Evolutionary conservation across 2,797 vertebrate genomes (phyloP), one percentile per base, ranked within the genome.

Genomic region (Macrochelys suwanniensis): DNA sequence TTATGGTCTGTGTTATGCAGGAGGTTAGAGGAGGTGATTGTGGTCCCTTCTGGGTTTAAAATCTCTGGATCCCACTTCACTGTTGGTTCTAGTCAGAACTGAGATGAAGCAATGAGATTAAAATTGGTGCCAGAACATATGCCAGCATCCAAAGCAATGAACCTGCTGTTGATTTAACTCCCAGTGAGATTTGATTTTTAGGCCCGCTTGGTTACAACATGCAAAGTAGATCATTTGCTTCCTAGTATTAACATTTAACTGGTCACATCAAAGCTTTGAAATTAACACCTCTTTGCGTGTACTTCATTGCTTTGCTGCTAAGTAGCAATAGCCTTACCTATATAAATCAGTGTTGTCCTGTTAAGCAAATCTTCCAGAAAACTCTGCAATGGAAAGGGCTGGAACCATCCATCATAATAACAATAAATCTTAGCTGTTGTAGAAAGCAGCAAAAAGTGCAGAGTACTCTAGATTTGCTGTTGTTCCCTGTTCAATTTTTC

Each of bases 401-500:
- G 13, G 28, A 61, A 31, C 59, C 59, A 61, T 15, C 59, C 59
- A 33, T 33, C 28, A 59, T 31, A 6, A 31, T 31, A 13, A 21
- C 9, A 13, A 59, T 59, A 3, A 76, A 82, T 74, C 21, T 10
- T 11, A 10, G 7, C 2, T 85, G 81, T 15, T 12, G 7, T 54
- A 23, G 61, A 85, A 92, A 71, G 31, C 15, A 49, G 59, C 28
- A 57, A 68, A 80, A 78, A 54, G 25, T 10, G 59, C 59, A 33
- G 16, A 13, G 74, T 68, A 17, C 71, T 78, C 42, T 21, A 65
- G 47, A 17, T 82, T 74, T 82, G 57, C 23, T 0, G 0, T 76
- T 19, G 28, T 51, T 50, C 1, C 1, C 31, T 53, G 50, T 19
- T 6, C 3, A 2, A 17, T 3, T 23, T 47, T 57, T n/a, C 15